phyloP scores from a whole-genome alignment of 1,140 invertebrate species.

The Atta texana region DNA sequence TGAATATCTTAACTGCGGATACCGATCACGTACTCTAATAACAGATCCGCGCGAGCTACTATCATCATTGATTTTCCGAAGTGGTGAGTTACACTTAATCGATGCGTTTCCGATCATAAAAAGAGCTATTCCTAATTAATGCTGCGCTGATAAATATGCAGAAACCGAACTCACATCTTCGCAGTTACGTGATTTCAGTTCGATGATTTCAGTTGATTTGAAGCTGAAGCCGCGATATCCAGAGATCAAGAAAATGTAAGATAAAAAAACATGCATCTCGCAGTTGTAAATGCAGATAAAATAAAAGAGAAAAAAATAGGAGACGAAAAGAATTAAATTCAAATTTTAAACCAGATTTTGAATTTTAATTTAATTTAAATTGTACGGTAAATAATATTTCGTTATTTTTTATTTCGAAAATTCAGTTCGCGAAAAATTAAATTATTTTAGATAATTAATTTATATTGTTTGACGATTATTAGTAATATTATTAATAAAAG shows the following conservation, averaged over 20 bases:
- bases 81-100: slow-evolving; percentile 22
- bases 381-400: not conserved
- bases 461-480: not conserved
- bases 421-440: not conserved
- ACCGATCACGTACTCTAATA: slow-evolving; percentile 33
- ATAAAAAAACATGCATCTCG: not conserved
- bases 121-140: slow-evolving; percentile 24
- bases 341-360: not conserved
- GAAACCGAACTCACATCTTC: not conserved
- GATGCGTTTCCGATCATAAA: not conserved
- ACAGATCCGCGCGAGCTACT: not conserved
- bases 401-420: not conserved
- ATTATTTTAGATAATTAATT: not conserved
- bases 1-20: not conserved
- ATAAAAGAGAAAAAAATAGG: not conserved
- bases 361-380: not conserved
- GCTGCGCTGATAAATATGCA: not conserved
- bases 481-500: not conserved
- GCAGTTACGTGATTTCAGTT: not conserved
- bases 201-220: slow-evolving; percentile 10
- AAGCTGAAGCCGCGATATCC: not conserved
- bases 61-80: slow-evolving; percentile 58
- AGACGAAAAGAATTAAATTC: not conserved
- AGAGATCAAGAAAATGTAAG: not conserved
- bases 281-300: not conserved